phyloP scores from a whole-genome alignment of 2,797 vertebrate genomes.

The Oreortyx pictus region DNA sequence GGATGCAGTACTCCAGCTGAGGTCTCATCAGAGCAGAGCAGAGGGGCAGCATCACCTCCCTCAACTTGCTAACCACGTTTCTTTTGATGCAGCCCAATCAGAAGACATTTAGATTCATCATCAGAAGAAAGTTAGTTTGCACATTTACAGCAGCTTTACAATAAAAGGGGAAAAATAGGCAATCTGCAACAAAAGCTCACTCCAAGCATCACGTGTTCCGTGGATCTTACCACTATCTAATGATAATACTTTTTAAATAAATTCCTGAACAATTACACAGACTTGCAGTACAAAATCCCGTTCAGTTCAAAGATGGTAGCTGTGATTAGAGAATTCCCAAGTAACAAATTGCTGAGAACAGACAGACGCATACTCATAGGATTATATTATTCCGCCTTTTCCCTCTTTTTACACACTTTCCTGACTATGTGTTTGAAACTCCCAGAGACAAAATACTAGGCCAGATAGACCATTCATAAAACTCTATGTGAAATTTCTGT shows the following conservation, averaged over 20 bases:
- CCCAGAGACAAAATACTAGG: neutral
- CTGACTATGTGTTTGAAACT: neutral
- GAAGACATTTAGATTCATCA: no score
- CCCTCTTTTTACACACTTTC: neutral
- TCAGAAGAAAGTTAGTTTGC: neutral
- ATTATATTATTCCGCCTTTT: neutral
- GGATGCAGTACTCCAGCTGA: no score
- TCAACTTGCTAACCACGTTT: no score
- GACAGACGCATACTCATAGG: neutral
- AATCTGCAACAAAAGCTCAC: neutral
- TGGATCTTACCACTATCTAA: neutral
- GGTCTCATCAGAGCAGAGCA: no score
- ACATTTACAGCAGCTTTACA: neutral
- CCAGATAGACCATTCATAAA: neutral
- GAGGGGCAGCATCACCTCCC: no score
- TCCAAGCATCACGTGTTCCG: neutral
- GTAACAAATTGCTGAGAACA: neutral
- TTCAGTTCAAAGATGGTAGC: neutral
- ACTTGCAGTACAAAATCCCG: neutral
- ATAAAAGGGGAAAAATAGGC: neutral
- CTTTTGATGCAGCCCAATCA: no score
- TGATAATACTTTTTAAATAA: neutral
- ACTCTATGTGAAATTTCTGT: neutral
- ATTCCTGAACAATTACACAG: neutral
- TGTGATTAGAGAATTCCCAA: constrained; percentile 8